phyloP scores from a whole-genome alignment of 2,888 invertebrate species.

The Prosopocoilus inquinatus region DNA sequence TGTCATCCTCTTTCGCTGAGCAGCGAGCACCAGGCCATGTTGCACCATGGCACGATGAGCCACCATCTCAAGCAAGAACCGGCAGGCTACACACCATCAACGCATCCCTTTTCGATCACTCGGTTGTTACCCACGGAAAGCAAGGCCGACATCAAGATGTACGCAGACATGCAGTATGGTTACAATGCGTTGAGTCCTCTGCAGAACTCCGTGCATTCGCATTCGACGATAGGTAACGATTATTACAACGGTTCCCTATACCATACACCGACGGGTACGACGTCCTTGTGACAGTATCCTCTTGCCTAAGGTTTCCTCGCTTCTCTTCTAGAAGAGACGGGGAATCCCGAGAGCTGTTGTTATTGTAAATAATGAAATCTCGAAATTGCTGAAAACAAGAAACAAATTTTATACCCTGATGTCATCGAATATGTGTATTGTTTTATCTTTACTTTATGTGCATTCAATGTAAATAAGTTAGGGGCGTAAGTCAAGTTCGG shows the following conservation, averaged over 20 bases:
- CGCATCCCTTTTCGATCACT: conserved; percentile 93
- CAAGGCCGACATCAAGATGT: conserved; percentile 90
- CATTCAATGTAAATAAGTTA: too few species aligned
- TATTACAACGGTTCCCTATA: conserved; percentile 85
- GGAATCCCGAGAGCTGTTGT: too few species aligned
- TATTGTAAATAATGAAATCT: too few species aligned
- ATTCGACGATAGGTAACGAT: conserved; percentile 60
- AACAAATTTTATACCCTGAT: too few species aligned
- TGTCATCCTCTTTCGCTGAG: conserved; percentile 56
- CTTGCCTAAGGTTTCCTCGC: conserved; percentile 65
- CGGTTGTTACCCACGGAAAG: conserved; percentile 85
- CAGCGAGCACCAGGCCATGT: conserved; percentile 50
- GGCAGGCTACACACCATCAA: conserved; percentile 70
- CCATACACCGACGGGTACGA: conserved; percentile 66
- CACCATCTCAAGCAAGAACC: conserved; percentile 67
- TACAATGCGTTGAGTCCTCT: conserved; percentile 63
- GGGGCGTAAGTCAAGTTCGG: too few species aligned
- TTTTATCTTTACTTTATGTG: too few species aligned
- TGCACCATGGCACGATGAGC: conserved; percentile 52
- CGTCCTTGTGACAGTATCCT: conserved; percentile 91
- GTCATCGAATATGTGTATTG: too few species aligned
- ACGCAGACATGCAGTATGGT: conserved; percentile 70
- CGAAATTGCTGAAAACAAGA: too few species aligned
- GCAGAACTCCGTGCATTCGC: conserved; percentile 60
- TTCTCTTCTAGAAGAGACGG: too few species aligned